Base-by-base conservation (phyloP, 2,888 invertebrate species). In the Heliconius aoede region DNA sequence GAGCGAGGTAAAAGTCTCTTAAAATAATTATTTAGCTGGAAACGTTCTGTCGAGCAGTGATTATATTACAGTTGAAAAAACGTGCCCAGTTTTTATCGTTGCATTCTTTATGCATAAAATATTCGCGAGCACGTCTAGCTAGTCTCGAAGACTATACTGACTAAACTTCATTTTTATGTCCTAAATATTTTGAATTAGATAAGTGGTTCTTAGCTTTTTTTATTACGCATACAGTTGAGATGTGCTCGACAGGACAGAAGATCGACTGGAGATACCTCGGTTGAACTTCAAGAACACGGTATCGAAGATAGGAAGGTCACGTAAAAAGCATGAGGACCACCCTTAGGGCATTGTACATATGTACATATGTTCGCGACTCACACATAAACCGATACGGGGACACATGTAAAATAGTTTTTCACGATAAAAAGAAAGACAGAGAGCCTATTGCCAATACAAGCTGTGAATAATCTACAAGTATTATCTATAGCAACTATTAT, bases 51-150 rank as follows among this genome's bases (percentile, higher is more conserved):
- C 46, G 21, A 60, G 75, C 79, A 64, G 76, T 72, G 76, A 79
- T 74, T 78, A 79, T 78, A 79, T 74, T 78, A 69, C 79, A 78
- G 64, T 68, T 40, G 65, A 65, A 69, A 77, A 76, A 76, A 74
- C 72, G 68, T 36, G 76, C 62, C 26, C 36, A 64, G 40, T 78
- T 76, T 77, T 76, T 74, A 76, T 51, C 69, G 72, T 65, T 74
- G 72, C 76, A 71, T 74, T 80, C 60, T 71, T 72, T 80, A 60
- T 71, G 74, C 74, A 76, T 80, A 80, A 78, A 78, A 78, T 80
- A 80, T 80, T 80, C 79, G 40, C 69, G 60, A 76, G 79, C 79
- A 76, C 76, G 79, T 80, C 78, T 78, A 75, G 78, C 78, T 80
- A 76, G 78, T 76, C 78, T 78, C 78, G 68, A 78, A 78, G 72